phyloP scores from a whole-genome alignment of 92 coral and sea anemone genomes.

The Epizoanthus scotinus region DNA sequence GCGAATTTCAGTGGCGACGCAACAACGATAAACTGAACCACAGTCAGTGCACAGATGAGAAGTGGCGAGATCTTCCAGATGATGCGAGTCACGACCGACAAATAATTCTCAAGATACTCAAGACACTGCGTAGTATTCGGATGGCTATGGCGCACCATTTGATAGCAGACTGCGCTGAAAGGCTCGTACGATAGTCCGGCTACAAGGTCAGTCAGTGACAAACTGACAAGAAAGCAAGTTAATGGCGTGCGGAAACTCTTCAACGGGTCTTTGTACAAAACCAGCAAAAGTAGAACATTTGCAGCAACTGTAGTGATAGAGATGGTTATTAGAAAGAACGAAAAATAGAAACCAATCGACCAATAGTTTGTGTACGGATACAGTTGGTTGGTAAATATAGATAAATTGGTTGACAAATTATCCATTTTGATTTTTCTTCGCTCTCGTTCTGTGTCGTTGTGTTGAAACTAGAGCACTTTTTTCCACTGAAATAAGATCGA shows the following conservation, averaged over 20 bases:
- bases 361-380: not conserved
- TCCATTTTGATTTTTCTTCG: slow-evolving; percentile 11
- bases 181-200: slow-evolving; percentile 27
- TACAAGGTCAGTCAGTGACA: slow-evolving; percentile 7
- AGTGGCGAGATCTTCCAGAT: slow-evolving; percentile 38
- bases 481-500: no score
- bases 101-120: not conserved
- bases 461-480: not conserved
- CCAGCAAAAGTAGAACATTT: slow-evolving; percentile 18
- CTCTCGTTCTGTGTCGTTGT: not conserved
- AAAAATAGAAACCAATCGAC: slow-evolving; percentile 20
- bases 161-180: slow-evolving; percentile 23
- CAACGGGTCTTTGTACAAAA: slow-evolving; percentile 28
- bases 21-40: slow-evolving; percentile 9
- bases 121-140: slow-evolving; percentile 1
- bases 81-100: slow-evolving; percentile 25
- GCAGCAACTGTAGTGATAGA: slow-evolving; percentile 12
- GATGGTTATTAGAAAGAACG: slow-evolving; percentile 3
- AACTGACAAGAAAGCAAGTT: slow-evolving; percentile 15
- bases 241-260: slow-evolving; percentile 23
- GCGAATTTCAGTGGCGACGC: slow-evolving; percentile 24
- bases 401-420: not conserved
- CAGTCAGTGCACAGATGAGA: slow-evolving; percentile 27
- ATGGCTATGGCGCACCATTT: not conserved
- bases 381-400: not conserved